These are phyloP conservation scores for Plectrocnemia conspersa DNA, from an alignment of 1,140 invertebrate species.

Conservation along the genomic window DNA sequence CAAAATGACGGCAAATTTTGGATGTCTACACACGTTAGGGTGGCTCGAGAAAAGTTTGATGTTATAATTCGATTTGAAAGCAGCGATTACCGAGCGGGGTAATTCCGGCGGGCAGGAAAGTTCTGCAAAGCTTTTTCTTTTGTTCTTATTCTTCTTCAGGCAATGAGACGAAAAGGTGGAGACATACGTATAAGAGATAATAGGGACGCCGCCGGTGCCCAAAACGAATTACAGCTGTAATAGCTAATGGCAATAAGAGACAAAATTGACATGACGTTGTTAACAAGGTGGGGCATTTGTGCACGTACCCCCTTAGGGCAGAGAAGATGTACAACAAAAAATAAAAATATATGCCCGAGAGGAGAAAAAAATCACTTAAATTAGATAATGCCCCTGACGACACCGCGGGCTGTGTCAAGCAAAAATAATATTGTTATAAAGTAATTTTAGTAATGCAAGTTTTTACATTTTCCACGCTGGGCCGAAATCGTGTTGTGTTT, in stretches of 20 bases:
- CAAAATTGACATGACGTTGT: slow-evolving; percentile 27
- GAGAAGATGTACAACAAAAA: background rate
- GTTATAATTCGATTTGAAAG: too few species aligned
- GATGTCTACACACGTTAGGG: too few species aligned
- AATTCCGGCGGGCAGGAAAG: too few species aligned
- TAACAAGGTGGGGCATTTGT: background rate
- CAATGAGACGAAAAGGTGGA: too few species aligned
- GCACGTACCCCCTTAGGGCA: background rate
- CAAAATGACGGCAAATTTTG: too few species aligned
- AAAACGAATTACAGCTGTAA: slow-evolving; percentile 26
- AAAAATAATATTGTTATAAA: slow-evolving; percentile 32
- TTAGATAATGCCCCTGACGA: slow-evolving; percentile 24
- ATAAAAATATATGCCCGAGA: slow-evolving; percentile 3
- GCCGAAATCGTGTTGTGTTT: too few species aligned
- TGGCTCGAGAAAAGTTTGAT: too few species aligned
- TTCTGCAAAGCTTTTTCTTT: too few species aligned
- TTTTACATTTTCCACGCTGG: slow-evolving; percentile 15
- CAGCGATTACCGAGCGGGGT: too few species aligned
- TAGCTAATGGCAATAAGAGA: slow-evolving; percentile 28
- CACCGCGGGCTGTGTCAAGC: slow-evolving; percentile 7
- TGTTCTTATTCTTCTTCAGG: too few species aligned
- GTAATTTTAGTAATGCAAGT: slow-evolving; percentile 33
- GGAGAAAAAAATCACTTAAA: slow-evolving; percentile 26
- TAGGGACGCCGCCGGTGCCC: slow-evolving; percentile 13
- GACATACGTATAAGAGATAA: background rate